A percentile compares a stretch with the other conserved stretches of the same genome.
Evolutionary conservation across 2,113 vertebrate genomes (phyloP).

Genomic region (Thalassoma bifasciatum): DNA sequence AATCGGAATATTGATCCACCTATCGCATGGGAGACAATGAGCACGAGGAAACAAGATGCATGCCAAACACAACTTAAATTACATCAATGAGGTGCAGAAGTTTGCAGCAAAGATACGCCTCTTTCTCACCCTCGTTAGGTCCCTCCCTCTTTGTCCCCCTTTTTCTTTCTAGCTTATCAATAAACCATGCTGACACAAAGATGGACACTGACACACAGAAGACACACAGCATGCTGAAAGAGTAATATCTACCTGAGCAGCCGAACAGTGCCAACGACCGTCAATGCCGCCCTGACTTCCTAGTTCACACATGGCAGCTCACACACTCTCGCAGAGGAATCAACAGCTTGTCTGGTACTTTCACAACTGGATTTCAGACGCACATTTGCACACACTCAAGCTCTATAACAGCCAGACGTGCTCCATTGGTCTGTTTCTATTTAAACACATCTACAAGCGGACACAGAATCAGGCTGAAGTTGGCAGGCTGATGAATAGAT

Average conservation of each 20-base stretch:
- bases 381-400: slow-evolving; percentile 42
- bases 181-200: slow-evolving; percentile 54
- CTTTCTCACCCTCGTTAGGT: slow-evolving; percentile 1
- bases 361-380: slow-evolving; percentile 60
- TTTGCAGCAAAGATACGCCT: slow-evolving; percentile 14
- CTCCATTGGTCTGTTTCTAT: slow-evolving; percentile 61
- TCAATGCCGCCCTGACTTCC: slow-evolving; percentile 98
- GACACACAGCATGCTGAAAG: slow-evolving; percentile 83
- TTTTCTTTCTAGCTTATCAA: slow-evolving; percentile 24
- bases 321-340: slow-evolving; percentile 64
- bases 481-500: slow-evolving; percentile 72
- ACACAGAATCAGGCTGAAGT: slow-evolving; percentile 57
- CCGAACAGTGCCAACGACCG: slow-evolving; percentile 98
- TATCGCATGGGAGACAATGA: slow-evolving; percentile 38
- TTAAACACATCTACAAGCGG: slow-evolving; percentile 39
- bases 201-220: slow-evolving; percentile 22
- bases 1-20: slow-evolving; percentile 62
- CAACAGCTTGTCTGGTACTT: slow-evolving; percentile 68
- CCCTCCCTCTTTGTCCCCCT: slow-evolving; percentile 24
- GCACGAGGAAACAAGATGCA: slow-evolving; percentile 23
- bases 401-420: slow-evolving; percentile 42
- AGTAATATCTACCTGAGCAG: slow-evolving; percentile 94
- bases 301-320: slow-evolving; percentile 83
- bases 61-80: slow-evolving; percentile 42
- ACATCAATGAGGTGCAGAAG: slow-evolving; percentile 27